Evolutionary conservation across 2,113 vertebrate species (phyloP).

Genomic region (Picathartes gymnocephalus): DNA sequence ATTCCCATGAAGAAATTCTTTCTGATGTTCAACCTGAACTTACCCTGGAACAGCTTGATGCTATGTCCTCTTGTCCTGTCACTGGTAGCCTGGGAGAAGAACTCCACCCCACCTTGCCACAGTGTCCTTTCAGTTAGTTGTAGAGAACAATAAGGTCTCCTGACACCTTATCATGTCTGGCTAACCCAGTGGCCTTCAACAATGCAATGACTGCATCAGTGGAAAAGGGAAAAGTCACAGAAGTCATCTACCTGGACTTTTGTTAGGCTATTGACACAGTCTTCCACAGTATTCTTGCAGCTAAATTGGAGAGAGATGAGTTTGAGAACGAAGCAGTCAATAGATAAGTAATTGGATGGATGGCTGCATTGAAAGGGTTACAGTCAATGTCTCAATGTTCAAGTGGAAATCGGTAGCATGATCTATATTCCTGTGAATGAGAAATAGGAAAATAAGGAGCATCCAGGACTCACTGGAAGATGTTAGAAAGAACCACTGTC

Average conservation of each 20-base stretch:
- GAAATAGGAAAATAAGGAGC: neutral
- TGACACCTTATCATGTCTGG: neutral
- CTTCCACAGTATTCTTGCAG: neutral
- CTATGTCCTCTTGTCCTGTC: neutral
- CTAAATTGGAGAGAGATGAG: neutral
- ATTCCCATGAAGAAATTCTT: neutral
- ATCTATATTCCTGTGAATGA: neutral
- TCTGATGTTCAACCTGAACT: neutral
- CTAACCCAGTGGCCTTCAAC: neutral
- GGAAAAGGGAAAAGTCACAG: neutral
- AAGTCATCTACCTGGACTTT: neutral
- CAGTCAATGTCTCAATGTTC: neutral
- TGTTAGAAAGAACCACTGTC: neutral
- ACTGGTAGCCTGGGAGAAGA: neutral
- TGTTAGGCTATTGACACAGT: neutral
- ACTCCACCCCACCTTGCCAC: neutral
- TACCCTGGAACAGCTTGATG: neutral
- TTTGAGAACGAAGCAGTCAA: neutral
- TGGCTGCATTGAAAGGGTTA: neutral
- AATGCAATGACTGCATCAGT: neutral
- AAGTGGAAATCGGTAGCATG: neutral
- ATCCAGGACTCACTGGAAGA: neutral
- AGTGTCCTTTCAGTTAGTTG: neutral
- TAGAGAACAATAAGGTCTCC: accelerated
- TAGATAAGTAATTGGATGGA: neutral